A percentile compares a stretch with the other conserved stretches of the same genome.
Evolutionary conservation across 2,888 invertebrate species (phyloP).

Genomic region (Spatulosminthurus flaviceps): DNA sequence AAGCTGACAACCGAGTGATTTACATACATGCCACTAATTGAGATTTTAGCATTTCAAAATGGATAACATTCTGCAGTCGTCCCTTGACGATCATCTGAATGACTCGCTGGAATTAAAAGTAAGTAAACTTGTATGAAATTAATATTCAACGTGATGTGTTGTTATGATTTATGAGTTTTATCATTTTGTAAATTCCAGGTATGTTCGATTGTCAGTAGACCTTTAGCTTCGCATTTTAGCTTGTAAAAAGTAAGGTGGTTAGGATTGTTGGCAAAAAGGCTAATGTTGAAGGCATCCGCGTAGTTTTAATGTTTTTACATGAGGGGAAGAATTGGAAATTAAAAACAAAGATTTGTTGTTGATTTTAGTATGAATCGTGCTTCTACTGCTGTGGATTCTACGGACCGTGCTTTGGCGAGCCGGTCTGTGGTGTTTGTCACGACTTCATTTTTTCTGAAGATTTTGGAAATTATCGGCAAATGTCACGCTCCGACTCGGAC

Average conservation of each 20-base stretch:
- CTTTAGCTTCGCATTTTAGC: too few species aligned
- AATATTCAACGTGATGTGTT: too few species aligned
- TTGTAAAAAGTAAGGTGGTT: too few species aligned
- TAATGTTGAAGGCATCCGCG: not conserved
- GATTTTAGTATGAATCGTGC: slow-evolving; percentile 75
- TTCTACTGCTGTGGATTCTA: slow-evolving; percentile 91
- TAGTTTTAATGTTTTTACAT: not conserved
- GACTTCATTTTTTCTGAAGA: slow-evolving; percentile 89
- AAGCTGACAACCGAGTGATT: not conserved
- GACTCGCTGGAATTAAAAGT: slow-evolving; percentile 42
- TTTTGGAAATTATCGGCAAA: slow-evolving; percentile 61
- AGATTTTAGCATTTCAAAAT: slow-evolving; percentile 15
- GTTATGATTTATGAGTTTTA: not conserved
- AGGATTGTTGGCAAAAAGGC: too few species aligned
- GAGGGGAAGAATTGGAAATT: too few species aligned
- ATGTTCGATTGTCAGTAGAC: too few species aligned
- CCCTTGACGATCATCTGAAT: slow-evolving; percentile 42
- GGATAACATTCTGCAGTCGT: slow-evolving; percentile 39
- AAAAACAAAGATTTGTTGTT: too few species aligned
- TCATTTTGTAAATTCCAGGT: not conserved
- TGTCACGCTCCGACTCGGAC: slow-evolving; percentile 18
- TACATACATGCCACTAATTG: not conserved
- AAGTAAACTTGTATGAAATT: not conserved
- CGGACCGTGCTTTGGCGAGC: slow-evolving; percentile 89
- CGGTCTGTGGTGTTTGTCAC: slow-evolving; percentile 91